Evolutionary conservation across 1,140 invertebrate species (phyloP), one percentile per base, ranked within the genome.

Genomic region (Nephila pilipes): DNA sequence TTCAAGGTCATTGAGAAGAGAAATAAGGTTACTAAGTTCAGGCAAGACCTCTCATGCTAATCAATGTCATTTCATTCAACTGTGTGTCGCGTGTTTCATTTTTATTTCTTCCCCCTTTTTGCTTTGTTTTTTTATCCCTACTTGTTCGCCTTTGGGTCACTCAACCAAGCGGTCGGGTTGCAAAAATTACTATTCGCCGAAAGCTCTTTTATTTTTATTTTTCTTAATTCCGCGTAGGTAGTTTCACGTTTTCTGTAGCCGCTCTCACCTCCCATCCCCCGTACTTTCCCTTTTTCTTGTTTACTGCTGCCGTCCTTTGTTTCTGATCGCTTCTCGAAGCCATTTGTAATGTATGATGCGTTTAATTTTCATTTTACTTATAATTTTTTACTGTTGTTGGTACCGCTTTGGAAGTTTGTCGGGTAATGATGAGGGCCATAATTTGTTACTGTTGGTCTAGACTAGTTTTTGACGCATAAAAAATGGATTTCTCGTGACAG

Each of bases 1-100:
- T 54, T 83, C 80, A 83, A 83, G 80, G 80, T 83, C 54, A 83
- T 20, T 29, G 18, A 32, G 57, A 58, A 60, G 14, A 60, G 55
- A 87, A 87, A 58, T 55, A 87, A 87, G 85, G 85, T 87, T 60
- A 87, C 85, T 22, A 87, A 87, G 85, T 87, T 87, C 55, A 55
- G 32, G 46, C 60, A 75, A 36, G 69, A 75, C 69, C 69, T 75
- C 69, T 32, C 58, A 38, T 69, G 58, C 60, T 88, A 69, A 88
- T 88, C 85, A 88, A 88, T 88, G 85, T 69, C 85, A 46, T 87
- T 65, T 10, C 60, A 36, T 88, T 58, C 32, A 75, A 29, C 69
- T 75, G 69, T 75, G 65, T 75, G 69, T 75, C 69, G 36, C 60
- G 60, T 88, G 85, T 69, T 60, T 29, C 85, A 36, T 69, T 20